Evolutionary conservation across 2,797 vertebrate species (phyloP), one percentile per base, ranked within the genome.

Genomic region (Myotis daubentonii): DNA sequence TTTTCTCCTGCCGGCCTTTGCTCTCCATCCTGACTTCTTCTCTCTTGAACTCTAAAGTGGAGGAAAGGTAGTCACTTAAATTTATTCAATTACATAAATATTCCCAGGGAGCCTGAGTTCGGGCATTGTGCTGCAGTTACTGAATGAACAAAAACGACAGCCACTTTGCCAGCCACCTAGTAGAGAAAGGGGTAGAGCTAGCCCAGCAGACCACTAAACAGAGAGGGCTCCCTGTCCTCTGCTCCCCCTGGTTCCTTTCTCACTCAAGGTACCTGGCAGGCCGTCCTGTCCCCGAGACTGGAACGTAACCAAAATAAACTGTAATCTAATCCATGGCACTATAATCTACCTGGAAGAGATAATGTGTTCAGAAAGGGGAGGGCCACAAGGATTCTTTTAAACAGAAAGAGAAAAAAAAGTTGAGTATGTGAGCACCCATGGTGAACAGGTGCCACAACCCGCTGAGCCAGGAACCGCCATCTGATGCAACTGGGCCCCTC

Each of bases 261-360:
- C 17, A 51, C 53, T 53, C 60, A 62, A 28, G 55, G 55, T 10
- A 38, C 38, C 79, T 93, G 88, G 93, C 41, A 79, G 62, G 75
- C 41, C 6, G 36, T 47, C 87, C 51, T 36, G 23, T 44, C 76
- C 94, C 82, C 16, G 0, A 87, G 57, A 78, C 66, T 75, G 28
- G 76, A 92, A 79, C n/a, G 57, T 41, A 83, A 96, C 80, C 57
- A 79, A 82, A 95, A 75, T 49, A 49, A 91, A 25, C 19, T 1
- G 0, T 79, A 65, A 93, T 66, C 38, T 85, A 81, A 80, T 51
- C 80, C n/a, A 44, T 0, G 0, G 57, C 23, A 53, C 68, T 44
- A 36, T 17, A 28, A 87, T 70, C 65, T 74, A 91, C 83, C 84
- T 51, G 36, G 85, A 65, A 88, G 88, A 75, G 66, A 74, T 41